These are phyloP conservation scores for Neodiprion fabricii DNA, from an alignment of 1,140 invertebrate species.

Conservation along the genomic window DNA sequence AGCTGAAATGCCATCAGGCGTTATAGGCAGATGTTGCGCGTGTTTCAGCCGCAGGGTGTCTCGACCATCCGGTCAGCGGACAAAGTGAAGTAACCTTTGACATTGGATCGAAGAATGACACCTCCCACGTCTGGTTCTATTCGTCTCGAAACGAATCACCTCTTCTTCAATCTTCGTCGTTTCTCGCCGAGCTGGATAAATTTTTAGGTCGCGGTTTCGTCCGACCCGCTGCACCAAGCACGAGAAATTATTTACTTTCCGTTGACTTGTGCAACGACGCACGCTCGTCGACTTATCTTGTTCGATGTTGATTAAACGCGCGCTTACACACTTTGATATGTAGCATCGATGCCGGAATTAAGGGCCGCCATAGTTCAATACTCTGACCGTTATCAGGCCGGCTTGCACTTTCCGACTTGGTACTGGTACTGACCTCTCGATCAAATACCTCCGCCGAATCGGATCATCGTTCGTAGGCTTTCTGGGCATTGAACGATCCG, in stretches of 20 bases:
- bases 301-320: too few species aligned
- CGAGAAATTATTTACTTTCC: neutral
- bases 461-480: too few species aligned
- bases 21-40: neutral
- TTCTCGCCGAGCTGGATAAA: neutral
- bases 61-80: neutral
- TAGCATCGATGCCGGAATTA: too few species aligned
- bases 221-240: neutral
- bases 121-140: slow-evolving; percentile 9
- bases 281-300: too few species aligned
- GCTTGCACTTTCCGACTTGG: too few species aligned
- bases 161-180: slow-evolving; percentile 3
- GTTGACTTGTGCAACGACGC: neutral
- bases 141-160: neutral
- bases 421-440: too few species aligned
- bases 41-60: neutral
- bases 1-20: neutral
- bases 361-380: too few species aligned
- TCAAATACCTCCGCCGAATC: too few species aligned
- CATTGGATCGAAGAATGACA: slow-evolving; percentile 3
- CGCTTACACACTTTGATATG: too few species aligned
- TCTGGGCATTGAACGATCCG: too few species aligned
- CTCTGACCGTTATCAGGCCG: too few species aligned
- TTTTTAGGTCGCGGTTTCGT: neutral
- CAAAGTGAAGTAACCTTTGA: slow-evolving; percentile 7